Conservation (phyloP, 1,140 invertebrate genomes). For the Sitophilus oryzae region DNA sequence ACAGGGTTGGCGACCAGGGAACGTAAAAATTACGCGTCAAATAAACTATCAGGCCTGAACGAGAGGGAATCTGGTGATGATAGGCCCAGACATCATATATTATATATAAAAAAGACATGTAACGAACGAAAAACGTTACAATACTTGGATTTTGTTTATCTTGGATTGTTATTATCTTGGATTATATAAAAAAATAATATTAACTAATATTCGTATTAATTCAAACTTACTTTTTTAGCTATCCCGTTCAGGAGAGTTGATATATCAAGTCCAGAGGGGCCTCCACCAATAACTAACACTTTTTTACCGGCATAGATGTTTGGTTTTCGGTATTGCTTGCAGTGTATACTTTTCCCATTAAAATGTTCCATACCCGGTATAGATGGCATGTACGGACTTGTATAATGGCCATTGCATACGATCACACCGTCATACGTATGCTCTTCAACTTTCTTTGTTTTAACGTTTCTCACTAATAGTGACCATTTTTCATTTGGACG, state of each 20-base stretch:
- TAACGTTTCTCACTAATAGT: conserved; percentile 45
- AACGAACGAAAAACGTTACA: no score
- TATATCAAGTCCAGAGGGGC: conserved; percentile 83
- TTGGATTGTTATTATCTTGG: no score
- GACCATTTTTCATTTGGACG: conserved; percentile 52
- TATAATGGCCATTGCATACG: conserved; percentile 79
- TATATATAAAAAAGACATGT: no score
- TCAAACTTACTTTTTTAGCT: conserved; percentile 55
- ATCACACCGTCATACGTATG: conserved; percentile 71
- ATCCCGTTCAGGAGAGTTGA: conserved; percentile 65
- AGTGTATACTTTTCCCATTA: conserved; percentile 58
- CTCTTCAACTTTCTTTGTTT: conserved; percentile 38
- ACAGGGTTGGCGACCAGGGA: no score
- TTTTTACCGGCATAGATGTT: conserved; percentile 58
- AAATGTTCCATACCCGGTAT: conserved; percentile 44
- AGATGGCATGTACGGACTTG: conserved; percentile 55
- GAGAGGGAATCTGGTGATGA: no score
- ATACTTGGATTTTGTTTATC: no score
- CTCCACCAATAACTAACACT: conserved; percentile 78
- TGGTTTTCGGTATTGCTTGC: conserved; percentile 75
- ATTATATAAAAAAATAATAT: no score
- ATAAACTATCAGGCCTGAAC: no score
- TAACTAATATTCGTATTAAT: no score
- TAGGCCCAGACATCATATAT: no score
- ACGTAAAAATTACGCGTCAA: no score